Percentiles rank a stretch among this genome's conserved stretches.
Evolutionary conservation across 2,797 vertebrate species (phyloP).

Genomic region (Catharus ustulatus): DNA sequence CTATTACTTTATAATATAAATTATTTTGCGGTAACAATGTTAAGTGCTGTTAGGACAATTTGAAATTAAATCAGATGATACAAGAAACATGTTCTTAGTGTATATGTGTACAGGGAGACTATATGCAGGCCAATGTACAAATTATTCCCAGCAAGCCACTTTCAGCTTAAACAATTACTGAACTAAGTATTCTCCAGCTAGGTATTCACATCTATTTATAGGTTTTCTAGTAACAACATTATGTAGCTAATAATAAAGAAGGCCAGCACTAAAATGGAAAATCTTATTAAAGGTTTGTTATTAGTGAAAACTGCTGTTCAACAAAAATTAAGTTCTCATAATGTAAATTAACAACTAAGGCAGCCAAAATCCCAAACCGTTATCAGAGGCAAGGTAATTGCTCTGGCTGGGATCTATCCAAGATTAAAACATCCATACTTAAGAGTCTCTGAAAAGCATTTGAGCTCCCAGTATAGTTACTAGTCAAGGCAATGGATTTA

Average conservation of each 20-base stretch:
- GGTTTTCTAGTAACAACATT: slow-evolving; percentile 20
- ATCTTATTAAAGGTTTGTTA: slow-evolving; percentile 36
- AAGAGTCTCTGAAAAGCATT: background rate
- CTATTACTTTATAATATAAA: slow-evolving; percentile 51
- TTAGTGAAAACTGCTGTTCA: background rate
- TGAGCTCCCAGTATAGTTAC: background rate
- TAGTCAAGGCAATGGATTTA: background rate
- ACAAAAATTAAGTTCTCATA: slow-evolving; percentile 29
- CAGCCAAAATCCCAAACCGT: background rate
- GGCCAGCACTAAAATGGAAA: slow-evolving; percentile 39
- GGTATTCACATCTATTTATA: slow-evolving; percentile 28
- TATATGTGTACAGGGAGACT: background rate
- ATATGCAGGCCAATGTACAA: background rate
- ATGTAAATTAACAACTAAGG: background rate
- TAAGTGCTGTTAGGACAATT: slow-evolving; percentile 19
- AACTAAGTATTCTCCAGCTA: slow-evolving; percentile 48
- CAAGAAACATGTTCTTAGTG: slow-evolving; percentile 2
- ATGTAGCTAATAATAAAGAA: slow-evolving; percentile 41
- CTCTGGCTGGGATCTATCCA: background rate
- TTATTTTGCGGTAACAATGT: background rate
- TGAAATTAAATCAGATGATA: slow-evolving; percentile 46
- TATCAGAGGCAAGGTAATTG: background rate
- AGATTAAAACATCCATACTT: slow-evolving; percentile 2
- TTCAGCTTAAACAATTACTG: slow-evolving; percentile 47
- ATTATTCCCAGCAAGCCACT: slow-evolving; percentile 47